Evolutionary conservation across 2,797 vertebrate genomes (phyloP), one percentile per base, ranked within the genome.

Genomic region (Oreochromis mossambicus): DNA sequence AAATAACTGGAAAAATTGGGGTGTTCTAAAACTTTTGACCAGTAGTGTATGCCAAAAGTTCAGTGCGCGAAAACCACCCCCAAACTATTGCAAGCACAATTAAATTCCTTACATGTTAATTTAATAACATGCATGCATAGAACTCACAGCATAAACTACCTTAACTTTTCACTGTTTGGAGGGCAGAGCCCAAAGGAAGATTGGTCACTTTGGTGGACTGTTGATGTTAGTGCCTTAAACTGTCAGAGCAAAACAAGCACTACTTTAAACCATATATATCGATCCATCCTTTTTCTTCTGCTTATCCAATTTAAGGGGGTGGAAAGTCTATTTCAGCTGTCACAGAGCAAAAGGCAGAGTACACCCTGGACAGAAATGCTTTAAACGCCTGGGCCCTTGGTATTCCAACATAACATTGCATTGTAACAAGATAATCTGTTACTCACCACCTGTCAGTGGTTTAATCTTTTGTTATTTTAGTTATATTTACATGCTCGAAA

Each of bases 11-110:
- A 61, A 32, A 61, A 34, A 61, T n/a, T 0, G 2, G 29, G 56
- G 29, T 36, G 29, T 3, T 61, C 29, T 11, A 34, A 34, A 61
- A 34, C 56, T 19, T 61, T 34, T 61, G 17, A 2, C 29, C 29
- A 19, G 56, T 34, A 12, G 56, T 61, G 29, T 61, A 61, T 61
- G 56, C 15, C 6, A 61, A 61, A 34, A n/a, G 29, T 7, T 61
- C 2, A 7, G 56, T 32, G 5, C 1, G 3, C 0, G 0, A 11
- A 58, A 58, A 58, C 54, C 26, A 2, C 26, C 55, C 26, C 26
- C 5, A 19, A 34, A 61, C 56, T 61, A 61, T n/a, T 61, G 58
- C 17, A 34, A 61, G 32, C 6, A 3, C 32, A 5, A 36, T 36
- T 61, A 12, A n/a, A 61, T 61, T 2, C 32, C 10, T 36, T 61